Base-by-base conservation (phyloP, 2,888 invertebrate genomes). In the Spodoptera littoralis region DNA sequence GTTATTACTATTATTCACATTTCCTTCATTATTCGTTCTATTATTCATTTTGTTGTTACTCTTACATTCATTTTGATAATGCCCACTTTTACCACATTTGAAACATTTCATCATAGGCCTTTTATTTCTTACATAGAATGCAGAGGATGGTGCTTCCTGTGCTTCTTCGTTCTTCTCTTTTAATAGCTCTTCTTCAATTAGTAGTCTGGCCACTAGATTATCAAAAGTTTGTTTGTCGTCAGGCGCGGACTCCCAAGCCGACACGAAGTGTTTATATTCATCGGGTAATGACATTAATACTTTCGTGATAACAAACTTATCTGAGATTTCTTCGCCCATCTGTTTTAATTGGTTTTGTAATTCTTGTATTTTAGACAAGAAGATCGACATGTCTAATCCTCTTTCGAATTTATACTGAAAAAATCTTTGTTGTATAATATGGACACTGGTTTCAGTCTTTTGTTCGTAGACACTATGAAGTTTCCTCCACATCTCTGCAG, bases 221-320 rank as follows among this genome's bases (percentile, higher is more conserved):
- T 76, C 65, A n/a, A 46, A 59, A 0, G 73, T 81, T 53, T 78
- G 76, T 48, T 73, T 76, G 0, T 71, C 56, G 2, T 78, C 81
- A 1, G 79, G 73, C 0, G 74, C 79, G 0, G 81, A 81, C 53
- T 80, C 79, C 80, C 82, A 83, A 0, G 82, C 86, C 0, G 84
- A 84, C 0, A 85, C 61, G 62, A 88, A 89, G 74, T 88, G 84
- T 52, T 80, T 84, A 44, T 80, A 85, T 4, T 70, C 30, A 0
- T 83, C 83, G 3, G 57, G 62, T 2, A 63, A n/a, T 0, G 62
- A 57, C 62, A 63, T 63, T 0, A 57, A 22, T 4, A 62, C 70
- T 70, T 85, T 84, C 0, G 84, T 84, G 12, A 86, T 79, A 0
- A 78, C 56, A n/a, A 85, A 73, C 24, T 80, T 83, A 2, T 84